Evolutionary conservation across 2,797 vertebrate genomes (phyloP).

Genomic region (Meriones psammophilus): DNA sequence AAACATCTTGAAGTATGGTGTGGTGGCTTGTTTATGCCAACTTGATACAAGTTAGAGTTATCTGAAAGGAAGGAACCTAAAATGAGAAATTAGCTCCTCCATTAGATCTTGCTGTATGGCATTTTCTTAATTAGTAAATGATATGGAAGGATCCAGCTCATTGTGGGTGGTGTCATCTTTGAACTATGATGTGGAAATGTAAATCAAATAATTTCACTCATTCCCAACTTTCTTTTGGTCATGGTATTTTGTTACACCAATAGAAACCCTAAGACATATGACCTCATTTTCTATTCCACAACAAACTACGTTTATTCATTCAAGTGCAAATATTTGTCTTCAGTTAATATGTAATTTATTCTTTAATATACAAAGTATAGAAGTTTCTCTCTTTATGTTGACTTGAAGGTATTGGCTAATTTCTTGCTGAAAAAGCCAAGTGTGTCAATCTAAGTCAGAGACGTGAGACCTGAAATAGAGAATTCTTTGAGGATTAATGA

Average conservation of each 20-base stretch:
- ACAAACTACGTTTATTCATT: conserved; percentile 75
- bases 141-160: not conserved
- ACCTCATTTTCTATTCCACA: conserved; percentile 68
- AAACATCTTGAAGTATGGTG: conserved; percentile 56
- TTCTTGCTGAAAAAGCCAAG: conserved; percentile 71
- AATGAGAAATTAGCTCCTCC: not conserved
- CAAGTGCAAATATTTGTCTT: conserved; percentile 76
- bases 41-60: not conserved
- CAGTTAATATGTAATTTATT: conserved; percentile 84
- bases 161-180: not conserved
- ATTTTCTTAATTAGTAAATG: not conserved
- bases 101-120: too few relatives aligned
- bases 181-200: not conserved
- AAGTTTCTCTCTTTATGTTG: conserved; percentile 43
- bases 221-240: not conserved
- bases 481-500: not conserved
- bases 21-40: not conserved
- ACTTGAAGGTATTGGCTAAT: conserved; percentile 50
- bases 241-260: not conserved
- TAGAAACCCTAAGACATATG: not conserved
- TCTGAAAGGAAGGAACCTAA: not conserved
- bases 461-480: not conserved
- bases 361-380: conserved; percentile 64
- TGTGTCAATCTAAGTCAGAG: conserved; percentile 48
- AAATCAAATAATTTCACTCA: not conserved